Evolutionary conservation across 2,113 vertebrate genomes (phyloP), one percentile per base, ranked within the genome.

Genomic region (Corythornis vintsioides): DNA sequence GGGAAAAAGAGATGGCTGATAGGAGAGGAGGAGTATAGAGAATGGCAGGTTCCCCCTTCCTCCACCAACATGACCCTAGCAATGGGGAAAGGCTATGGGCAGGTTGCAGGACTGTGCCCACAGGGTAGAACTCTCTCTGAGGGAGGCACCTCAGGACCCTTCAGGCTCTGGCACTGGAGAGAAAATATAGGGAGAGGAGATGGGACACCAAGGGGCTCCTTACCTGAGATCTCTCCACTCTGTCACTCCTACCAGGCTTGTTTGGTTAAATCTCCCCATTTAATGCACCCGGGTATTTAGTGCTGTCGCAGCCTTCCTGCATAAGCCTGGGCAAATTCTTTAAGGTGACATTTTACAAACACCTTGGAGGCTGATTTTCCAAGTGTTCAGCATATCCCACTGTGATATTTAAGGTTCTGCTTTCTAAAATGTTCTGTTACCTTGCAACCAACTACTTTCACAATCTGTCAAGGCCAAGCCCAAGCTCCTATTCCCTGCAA

Each of bases 111-210:
- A 38, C 5, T 31, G 43, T 67, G 61, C n/a, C 40, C 56, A 52
- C 11, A 66, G 5, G 15, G 7, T 28, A 6, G 7, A 31, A 11
- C 17, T 55, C 11, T 1, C 0, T 7, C 15, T 26, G 13, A 21
- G 22, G 13, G 5, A 28, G 20, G 8, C 7, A 56, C 15, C 22
- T 22, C 15, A 40, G 48, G 13, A 87, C 35, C 13, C 16, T 24
- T 38, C 35, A n/a, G 8, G 6, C 13, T 66, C 25, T 52, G 24
- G 47, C 7, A 45, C 12, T 18, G 48, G 15, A 45, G 16, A 28
- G 50, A 56, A 75, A 71, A 40, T 1, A 3, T 4, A 5, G 2
- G 24, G 28, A 75, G 40, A 53, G 53, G 40, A 52, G 56, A 14
- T 0, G 25, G 28, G 31, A 66, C 17, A 5, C 11, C 14, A n/a